Evolutionary conservation across 1,140 invertebrate species (phyloP).

Genomic region (Trialeurodes vaporariorum): DNA sequence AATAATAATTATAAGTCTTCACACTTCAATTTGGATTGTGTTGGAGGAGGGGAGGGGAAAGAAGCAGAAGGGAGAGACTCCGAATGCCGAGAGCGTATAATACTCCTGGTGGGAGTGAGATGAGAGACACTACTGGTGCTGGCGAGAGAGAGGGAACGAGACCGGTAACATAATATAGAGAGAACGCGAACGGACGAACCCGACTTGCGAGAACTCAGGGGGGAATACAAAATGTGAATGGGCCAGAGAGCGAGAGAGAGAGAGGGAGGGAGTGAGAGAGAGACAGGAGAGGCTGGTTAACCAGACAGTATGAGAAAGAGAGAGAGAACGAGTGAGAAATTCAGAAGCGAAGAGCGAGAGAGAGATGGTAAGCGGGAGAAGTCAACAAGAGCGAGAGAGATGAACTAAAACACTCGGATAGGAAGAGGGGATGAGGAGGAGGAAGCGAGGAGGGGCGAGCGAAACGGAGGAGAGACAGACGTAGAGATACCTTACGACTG

Average conservation of each 20-base stretch:
- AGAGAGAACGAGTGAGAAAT: too few species aligned
- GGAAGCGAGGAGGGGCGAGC: too few species aligned
- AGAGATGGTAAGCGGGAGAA: too few species aligned
- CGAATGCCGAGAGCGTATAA: neutral
- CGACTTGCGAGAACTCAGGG: neutral
- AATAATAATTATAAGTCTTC: slow-evolving; percentile 1
- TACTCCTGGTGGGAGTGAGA: neutral
- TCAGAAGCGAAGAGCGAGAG: too few species aligned
- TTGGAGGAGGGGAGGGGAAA: neutral
- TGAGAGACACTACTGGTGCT: neutral
- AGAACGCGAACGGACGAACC: neutral
- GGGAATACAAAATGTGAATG: neutral
- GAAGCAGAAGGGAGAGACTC: too few species aligned
- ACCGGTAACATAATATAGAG: neutral
- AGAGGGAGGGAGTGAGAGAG: neutral
- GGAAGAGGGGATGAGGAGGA: too few species aligned
- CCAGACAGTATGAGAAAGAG: too few species aligned
- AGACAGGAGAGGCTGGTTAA: neutral
- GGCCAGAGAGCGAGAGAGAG: neutral
- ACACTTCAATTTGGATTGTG: neutral
- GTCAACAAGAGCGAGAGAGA: too few species aligned
- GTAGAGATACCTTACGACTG: too few species aligned
- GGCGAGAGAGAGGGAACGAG: neutral
- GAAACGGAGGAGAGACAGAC: too few species aligned
- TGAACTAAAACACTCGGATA: too few species aligned